Evolutionary conservation across 1,140 invertebrate genomes (phyloP).

Genomic region (Watersipora subatra): DNA sequence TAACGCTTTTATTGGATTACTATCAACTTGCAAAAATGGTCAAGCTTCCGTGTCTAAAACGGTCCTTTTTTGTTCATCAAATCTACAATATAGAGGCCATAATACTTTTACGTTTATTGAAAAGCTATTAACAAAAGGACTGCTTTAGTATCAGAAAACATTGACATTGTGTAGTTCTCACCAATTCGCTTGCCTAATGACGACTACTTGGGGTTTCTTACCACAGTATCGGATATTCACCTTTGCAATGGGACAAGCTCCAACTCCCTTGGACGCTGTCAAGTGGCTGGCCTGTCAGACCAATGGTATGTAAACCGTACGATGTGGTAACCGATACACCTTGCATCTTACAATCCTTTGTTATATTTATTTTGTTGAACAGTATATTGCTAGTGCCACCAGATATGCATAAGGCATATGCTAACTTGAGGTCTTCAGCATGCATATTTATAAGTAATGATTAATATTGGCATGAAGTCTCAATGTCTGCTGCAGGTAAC

Average conservation of each 20-base stretch:
- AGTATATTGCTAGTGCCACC: background rate
- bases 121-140: background rate
- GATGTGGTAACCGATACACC: no score
- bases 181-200: background rate
- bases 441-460: no score
- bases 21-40: background rate
- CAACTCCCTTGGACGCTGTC: conserved; percentile 76
- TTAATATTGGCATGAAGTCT: no score
- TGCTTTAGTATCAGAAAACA: background rate
- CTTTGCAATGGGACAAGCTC: conserved; percentile 87
- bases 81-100: background rate
- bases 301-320: conserved; percentile 71
- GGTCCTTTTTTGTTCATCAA: background rate
- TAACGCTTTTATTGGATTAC: background rate
- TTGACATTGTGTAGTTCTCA: background rate
- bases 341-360: background rate
- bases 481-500: conserved; percentile 40
- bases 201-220: background rate
- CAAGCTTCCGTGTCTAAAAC: background rate
- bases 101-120: background rate
- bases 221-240: conserved; percentile 82
- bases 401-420: background rate
- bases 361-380: conserved; percentile 4
- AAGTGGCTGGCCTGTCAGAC: conserved; percentile 95
- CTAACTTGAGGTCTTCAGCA: background rate